A percentile compares a stretch with the other conserved stretches of the same genome.
These are phyloP conservation scores for Trypoxylon attenuatum DNA, from an alignment of 2,888 invertebrate genomes.

Conservation along the genomic window DNA sequence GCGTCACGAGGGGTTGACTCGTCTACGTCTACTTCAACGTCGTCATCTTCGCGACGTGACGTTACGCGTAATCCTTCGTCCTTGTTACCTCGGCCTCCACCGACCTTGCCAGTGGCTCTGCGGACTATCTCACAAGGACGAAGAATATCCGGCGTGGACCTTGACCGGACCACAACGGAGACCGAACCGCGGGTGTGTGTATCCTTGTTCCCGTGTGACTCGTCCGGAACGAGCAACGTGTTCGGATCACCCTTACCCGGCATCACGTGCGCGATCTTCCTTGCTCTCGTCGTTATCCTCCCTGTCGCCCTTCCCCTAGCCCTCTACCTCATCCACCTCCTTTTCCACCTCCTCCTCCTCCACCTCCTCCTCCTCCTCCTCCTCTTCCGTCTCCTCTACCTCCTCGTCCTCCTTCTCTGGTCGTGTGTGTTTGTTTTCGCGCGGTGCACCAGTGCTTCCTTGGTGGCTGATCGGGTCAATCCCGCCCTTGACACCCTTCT, in stretches of 20 bases:
- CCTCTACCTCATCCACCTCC: background rate
- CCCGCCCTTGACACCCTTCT: background rate
- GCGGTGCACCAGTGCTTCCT: background rate
- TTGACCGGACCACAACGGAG: too few relatives aligned
- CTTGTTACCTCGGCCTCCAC: too few relatives aligned
- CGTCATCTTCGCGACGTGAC: too few relatives aligned
- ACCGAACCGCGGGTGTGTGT: too few relatives aligned
- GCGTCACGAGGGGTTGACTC: background rate
- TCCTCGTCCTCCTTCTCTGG: background rate
- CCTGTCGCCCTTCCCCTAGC: background rate
- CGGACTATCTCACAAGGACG: too few relatives aligned
- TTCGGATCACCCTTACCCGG: too few relatives aligned
- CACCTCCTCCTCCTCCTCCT: background rate
- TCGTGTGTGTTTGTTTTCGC: background rate
- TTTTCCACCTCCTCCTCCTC: conserved; percentile 2
- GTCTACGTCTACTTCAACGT: background rate
- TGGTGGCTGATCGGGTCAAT: background rate
- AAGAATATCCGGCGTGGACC: too few relatives aligned
- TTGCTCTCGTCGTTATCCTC: background rate
- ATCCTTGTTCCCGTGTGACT: background rate
- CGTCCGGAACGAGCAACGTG: too few relatives aligned
- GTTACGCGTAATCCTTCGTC: too few relatives aligned
- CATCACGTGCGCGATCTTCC: background rate
- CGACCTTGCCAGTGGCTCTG: too few relatives aligned
- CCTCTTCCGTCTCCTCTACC: background rate